Evolutionary conservation across 2,888 invertebrate genomes (phyloP), one percentile per base, ranked within the genome.

Genomic region (Cryptus armator): DNA sequence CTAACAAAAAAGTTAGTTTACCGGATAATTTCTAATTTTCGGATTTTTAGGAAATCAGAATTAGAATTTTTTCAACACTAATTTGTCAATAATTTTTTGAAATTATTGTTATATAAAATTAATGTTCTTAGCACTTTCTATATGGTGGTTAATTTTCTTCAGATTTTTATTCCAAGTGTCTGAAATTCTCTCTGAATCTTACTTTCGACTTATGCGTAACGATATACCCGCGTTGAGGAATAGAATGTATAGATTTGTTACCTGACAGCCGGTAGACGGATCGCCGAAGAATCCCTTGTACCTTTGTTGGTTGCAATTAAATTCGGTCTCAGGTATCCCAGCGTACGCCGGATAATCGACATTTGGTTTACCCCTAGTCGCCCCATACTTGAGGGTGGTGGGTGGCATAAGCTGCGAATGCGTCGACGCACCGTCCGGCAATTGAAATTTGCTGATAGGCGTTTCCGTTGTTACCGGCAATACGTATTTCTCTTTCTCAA

Each of bases 261-360:
- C 97, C 95, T 98, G 98, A 92, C 98, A 98, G 89, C 96, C 96
- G 6, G 98, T 97, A 89, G 97, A 97, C 12, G 98, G 97, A 94
- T 98, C 98, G 3, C 98, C 98, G 90, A 98, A 98, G 94, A 98
- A 98, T 83, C 98, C 98, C 91, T 98, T 98, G 93, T 98, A 98
- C 32, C 98, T 95, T 92, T 98, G 98, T 84, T 97, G 96, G 90
- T 97, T 97, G 94, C 98, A 98, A 91, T 96, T 96, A 92, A 98
- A 98, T 86, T 94, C 95, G 0, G 98, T 98, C 83, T 95, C 94
- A 0, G 98, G 98, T 83, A 98, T 98, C 44, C 94, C 95, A 0
- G 96, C 95, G 72, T 97, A 95, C 43, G 96, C 96, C 0, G 98
- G 98, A 93, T 98, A 98, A 94, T 98, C 98, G 7, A 97, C 94